Percentiles rank a stretch among this genome's conserved stretches.
Conservation (phyloP, 2,888 invertebrate species). For the Eledona agricola region DNA sequence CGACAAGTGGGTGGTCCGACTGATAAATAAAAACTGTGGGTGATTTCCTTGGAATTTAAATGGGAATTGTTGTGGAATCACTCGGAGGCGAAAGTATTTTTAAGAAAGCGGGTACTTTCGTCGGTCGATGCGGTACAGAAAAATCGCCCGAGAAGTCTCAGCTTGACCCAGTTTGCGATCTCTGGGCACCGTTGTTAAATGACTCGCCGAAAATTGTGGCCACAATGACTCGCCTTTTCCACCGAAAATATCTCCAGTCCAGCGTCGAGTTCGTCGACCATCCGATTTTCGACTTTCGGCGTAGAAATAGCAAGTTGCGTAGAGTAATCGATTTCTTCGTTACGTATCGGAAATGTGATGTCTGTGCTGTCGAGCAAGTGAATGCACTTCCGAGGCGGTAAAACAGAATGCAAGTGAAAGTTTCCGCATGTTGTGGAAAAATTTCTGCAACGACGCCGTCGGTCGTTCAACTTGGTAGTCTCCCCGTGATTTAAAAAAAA, state of each 20-base stretch:
- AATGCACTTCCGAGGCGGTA: conserved; percentile 37
- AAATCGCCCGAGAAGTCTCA: conserved; percentile 21
- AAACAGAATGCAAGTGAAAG: conserved; percentile 38
- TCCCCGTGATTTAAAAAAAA: too few relatives aligned
- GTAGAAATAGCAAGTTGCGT: background rate
- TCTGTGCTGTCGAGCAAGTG: conserved; percentile 20
- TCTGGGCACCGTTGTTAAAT: conserved; percentile 13
- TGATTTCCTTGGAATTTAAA: conserved; percentile 31
- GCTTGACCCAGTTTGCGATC: conserved; percentile 18
- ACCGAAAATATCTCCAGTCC: too few relatives aligned
- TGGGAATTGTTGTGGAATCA: too few relatives aligned
- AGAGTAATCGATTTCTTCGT: conserved; percentile 3
- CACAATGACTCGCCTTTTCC: conserved; percentile 11
- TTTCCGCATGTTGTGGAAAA: conserved; percentile 36
- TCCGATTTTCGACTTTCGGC: too few relatives aligned
- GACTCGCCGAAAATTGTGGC: conserved; percentile 23
- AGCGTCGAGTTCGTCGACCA: too few relatives aligned
- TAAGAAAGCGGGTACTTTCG: conserved; percentile 28
- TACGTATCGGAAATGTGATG: conserved; percentile 21
- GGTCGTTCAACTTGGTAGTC: conserved; percentile 34
- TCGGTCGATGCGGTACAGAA: conserved; percentile 18
- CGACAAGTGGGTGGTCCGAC: conserved; percentile 1
- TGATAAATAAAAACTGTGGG: conserved; percentile 25
- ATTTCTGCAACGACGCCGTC: conserved; percentile 37
- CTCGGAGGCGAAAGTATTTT: conserved; percentile 32